Evolutionary conservation across 2,888 invertebrate species (phyloP).

Genomic region (Seira ritae): DNA sequence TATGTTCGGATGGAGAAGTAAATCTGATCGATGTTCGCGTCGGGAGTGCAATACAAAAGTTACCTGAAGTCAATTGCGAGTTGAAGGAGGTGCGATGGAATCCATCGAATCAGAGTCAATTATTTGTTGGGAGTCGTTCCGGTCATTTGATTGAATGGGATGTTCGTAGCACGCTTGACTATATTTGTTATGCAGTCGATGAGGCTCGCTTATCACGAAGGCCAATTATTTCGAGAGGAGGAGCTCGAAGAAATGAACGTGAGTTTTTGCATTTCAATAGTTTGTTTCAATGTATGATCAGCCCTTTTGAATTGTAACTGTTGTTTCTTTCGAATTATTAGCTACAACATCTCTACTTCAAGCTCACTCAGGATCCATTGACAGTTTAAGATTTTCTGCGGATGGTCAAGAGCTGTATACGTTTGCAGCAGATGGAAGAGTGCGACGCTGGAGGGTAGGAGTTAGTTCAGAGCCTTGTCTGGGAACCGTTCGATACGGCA

Average conservation of each 20-base stretch:
- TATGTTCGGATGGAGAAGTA: slow-evolving; percentile 49
- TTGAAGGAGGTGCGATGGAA: slow-evolving; percentile 60
- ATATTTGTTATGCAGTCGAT: slow-evolving; percentile 56
- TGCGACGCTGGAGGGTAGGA: slow-evolving; percentile 57
- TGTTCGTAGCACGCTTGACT: slow-evolving; percentile 53
- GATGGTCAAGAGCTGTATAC: slow-evolving; percentile 60
- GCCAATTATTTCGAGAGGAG: slow-evolving; percentile 32
- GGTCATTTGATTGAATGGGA: slow-evolving; percentile 67
- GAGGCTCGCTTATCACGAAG: slow-evolving; percentile 35
- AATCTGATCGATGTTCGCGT: slow-evolving; percentile 54
- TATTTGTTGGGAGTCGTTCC: slow-evolving; percentile 57
- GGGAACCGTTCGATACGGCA: slow-evolving; percentile 48
- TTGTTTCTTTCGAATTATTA: slow-evolving; percentile 5
- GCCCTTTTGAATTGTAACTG: background rate
- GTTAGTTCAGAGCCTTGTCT: slow-evolving; percentile 45
- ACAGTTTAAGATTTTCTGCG: slow-evolving; percentile 46
- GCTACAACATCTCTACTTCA: slow-evolving; percentile 34
- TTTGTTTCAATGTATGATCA: background rate
- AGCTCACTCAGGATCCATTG: slow-evolving; percentile 55
- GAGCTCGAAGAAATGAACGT: slow-evolving; percentile 21
- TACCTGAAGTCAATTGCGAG: slow-evolving; percentile 53
- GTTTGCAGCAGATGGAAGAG: slow-evolving; percentile 51
- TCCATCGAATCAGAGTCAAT: slow-evolving; percentile 51
- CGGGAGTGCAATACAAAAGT: slow-evolving; percentile 60
- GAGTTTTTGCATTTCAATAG: background rate